phyloP scores from a whole-genome alignment of 2,888 invertebrate species.

The Tridacna gigas region DNA sequence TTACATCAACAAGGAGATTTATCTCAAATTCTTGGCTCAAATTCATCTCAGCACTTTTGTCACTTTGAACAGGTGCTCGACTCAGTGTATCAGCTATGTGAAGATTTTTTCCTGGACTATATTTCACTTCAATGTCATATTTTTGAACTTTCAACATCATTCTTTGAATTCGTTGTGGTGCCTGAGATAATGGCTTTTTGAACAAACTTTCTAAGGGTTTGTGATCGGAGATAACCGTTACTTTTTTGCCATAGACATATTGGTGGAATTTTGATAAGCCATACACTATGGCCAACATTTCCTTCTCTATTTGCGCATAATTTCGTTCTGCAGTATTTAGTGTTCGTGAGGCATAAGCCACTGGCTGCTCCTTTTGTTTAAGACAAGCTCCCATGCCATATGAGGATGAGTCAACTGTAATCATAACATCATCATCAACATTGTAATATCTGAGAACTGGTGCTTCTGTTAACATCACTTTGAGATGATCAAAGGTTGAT shows the following conservation, averaged over 20 bases:
- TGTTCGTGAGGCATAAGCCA: not conserved
- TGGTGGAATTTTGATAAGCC: not conserved
- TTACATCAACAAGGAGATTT: not conserved
- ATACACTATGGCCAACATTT: slow-evolving; percentile 2
- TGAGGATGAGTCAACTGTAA: not conserved
- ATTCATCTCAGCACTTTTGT: too few relatives aligned
- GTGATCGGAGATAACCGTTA: not conserved
- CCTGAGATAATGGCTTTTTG: not conserved
- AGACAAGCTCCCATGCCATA: not conserved
- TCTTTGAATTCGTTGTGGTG: not conserved
- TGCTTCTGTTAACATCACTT: not conserved
- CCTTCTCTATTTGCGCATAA: slow-evolving; percentile 2
- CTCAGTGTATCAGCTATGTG: slow-evolving; percentile 48
- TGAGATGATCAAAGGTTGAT: not conserved
- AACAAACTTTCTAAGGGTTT: slow-evolving; percentile 1
- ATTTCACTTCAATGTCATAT: slow-evolving; percentile 41
- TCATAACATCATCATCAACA: slow-evolving; percentile 13
- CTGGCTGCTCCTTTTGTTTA: not conserved
- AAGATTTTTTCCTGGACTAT: slow-evolving; percentile 49
- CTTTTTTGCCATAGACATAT: not conserved
- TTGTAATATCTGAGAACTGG: slow-evolving; percentile 30
- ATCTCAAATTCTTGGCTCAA: not conserved
- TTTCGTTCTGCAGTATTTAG: not conserved
- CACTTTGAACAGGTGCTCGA: slow-evolving; percentile 1
- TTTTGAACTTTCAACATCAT: slow-evolving; percentile 1